These are phyloP conservation scores for Cololabis saira DNA, from an alignment of 2,113 vertebrate genomes.

Conservation along the genomic window DNA sequence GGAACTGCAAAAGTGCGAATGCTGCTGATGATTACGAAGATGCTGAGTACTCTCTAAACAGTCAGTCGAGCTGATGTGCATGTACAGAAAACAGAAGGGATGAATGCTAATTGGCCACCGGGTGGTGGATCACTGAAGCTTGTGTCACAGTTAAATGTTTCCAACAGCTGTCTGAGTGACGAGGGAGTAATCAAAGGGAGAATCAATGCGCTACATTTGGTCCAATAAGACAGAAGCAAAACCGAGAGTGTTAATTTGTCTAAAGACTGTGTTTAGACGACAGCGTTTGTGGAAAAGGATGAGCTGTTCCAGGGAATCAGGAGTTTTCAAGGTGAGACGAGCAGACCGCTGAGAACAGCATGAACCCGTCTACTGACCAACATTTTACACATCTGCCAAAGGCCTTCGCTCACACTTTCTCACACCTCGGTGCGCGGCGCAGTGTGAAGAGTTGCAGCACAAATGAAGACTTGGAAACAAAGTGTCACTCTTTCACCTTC, in stretches of 20 bases:
- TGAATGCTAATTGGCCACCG: constrained; percentile 31
- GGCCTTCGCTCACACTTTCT: constrained; percentile 47
- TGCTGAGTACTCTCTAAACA: constrained; percentile 15
- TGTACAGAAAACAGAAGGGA: constrained; percentile 5
- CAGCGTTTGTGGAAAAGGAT: neutral
- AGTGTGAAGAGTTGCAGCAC: constrained; percentile 53
- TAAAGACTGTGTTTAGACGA: constrained; percentile 18
- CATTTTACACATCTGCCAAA: constrained; percentile 26
- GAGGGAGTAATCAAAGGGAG: constrained; percentile 14
- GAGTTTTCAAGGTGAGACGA: constrained; percentile 28
- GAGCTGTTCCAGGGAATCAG: constrained; percentile 24
- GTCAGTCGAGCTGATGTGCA: constrained; percentile 14
- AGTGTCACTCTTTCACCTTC: constrained; percentile 17
- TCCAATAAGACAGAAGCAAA: constrained; percentile 13
- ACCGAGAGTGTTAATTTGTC: neutral
- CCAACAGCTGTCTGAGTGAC: constrained; percentile 27
- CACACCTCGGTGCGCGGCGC: constrained; percentile 48
- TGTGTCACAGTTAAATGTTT: constrained; percentile 29
- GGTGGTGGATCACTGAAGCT: constrained; percentile 13
- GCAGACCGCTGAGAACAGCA: constrained; percentile 33
- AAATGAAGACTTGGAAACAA: constrained; percentile 1
- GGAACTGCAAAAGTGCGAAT: neutral
- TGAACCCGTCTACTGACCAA: constrained; percentile 28
- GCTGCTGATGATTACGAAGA: constrained; percentile 9
- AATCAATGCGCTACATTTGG: neutral